Conservation (phyloP, 2,888 invertebrate species). For the Phaonia tiefii region DNA sequence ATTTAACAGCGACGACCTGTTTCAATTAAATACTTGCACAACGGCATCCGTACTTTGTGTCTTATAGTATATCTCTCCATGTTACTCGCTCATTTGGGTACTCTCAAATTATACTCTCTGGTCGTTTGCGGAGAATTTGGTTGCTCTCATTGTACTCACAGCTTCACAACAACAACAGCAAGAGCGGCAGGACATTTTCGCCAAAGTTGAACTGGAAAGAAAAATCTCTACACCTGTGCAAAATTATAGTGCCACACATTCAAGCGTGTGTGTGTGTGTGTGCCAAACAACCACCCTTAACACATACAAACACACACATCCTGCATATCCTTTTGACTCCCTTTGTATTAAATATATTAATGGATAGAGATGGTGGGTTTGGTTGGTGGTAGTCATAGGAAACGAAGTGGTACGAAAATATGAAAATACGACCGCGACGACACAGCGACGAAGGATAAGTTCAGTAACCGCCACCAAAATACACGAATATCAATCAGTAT, state of each 20-base stretch:
- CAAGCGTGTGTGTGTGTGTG: slow-evolving; percentile 1
- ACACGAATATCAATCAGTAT: slow-evolving; percentile 58
- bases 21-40: no score
- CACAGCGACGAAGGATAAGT: slow-evolving; percentile 42
- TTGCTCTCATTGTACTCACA: slow-evolving; percentile 33
- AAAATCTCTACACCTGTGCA: slow-evolving; percentile 66
- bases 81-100: no score
- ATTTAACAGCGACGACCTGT: no score
- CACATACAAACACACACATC: not conserved
- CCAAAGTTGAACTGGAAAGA: slow-evolving; percentile 49
- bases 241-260: not conserved
- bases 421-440: slow-evolving; percentile 25
- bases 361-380: slow-evolving; percentile 27
- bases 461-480: slow-evolving; percentile 66
- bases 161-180: slow-evolving; percentile 48
- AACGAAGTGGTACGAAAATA: slow-evolving; percentile 54
- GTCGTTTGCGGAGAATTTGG: slow-evolving; percentile 6
- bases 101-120: not conserved
- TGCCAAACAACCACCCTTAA: slow-evolving; percentile 19
- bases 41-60: no score
- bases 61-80: no score
- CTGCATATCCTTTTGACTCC: not conserved
- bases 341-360: slow-evolving; percentile 6
- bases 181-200: slow-evolving; percentile 32
- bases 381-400: slow-evolving; percentile 53